Base-by-base conservation (phyloP, 2,888 invertebrate genomes). In the Apodemia mormo region DNA sequence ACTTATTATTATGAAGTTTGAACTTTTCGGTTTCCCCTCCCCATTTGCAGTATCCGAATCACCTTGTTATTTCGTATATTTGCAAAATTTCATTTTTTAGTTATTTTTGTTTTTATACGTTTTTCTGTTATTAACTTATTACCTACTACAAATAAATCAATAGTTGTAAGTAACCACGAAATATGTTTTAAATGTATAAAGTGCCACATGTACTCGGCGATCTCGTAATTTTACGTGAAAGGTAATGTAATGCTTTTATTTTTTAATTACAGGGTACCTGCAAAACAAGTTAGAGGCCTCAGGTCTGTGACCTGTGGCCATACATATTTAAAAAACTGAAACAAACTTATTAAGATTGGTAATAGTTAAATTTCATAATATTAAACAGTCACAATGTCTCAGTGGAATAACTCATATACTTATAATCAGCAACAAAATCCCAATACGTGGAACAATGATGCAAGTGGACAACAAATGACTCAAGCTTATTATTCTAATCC, bases 281-380 rank as follows among this genome's bases (percentile, higher is more conserved):
- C 66, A 71, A 73, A 56, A 54, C 69, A 52, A 14, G 49, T 45
- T 65, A 45, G 71, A 74, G 87, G 81, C 89, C 89, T 81, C 85
- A 82, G 92, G 92, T 90, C 87, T 89, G 30, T 89, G 91, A 92
- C 92, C 92, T 90, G 87, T 80, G 86, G 92, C 85, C 85, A 77
- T 74, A 74, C 74, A 72, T 75, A 74, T 76, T 71, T 73, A 72
- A 66, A 70, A 72, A 72, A 58, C 68, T 66, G 58, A 40, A 76
- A 77, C 71, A 78, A 40, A 76, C 74, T 76, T 73, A 71, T 72
- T 72, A 71, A 74, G 52, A 74, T 22, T 22, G 22, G 22, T 71
- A 79, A 82, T 78, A 74, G 75, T 72, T 64, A 74, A 72, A 67
- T 75, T 75, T 67, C 70, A 73, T 70, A 79, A 75, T 80, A 82